Evolutionary conservation across 2,113 vertebrate species (phyloP).

Genomic region (Laterallus jamaicensis): DNA sequence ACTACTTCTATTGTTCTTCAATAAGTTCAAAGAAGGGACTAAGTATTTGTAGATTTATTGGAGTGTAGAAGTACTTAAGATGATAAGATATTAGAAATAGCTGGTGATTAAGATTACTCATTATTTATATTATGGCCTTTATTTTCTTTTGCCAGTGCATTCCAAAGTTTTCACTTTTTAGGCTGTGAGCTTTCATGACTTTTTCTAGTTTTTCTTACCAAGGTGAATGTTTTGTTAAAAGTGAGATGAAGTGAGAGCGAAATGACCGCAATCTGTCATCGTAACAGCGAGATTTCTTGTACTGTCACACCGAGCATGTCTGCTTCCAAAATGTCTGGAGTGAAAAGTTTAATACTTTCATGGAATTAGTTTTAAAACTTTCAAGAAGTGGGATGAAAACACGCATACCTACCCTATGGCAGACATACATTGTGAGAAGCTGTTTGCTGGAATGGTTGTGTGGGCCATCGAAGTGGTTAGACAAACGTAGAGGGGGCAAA

Average conservation of each 20-base stretch:
- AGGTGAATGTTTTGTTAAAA: slow-evolving; percentile 35
- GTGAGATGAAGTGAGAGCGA: background rate
- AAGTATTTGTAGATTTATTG: background rate
- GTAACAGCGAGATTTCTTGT: background rate
- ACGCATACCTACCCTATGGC: background rate
- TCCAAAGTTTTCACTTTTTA: slow-evolving; percentile 10
- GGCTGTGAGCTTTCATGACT: background rate
- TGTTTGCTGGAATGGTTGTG: background rate
- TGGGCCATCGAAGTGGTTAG: background rate
- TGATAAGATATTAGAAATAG: background rate
- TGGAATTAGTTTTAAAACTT: background rate
- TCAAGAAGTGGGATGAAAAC: background rate
- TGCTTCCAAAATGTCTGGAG: background rate
- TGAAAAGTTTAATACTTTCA: background rate
- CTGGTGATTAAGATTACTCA: background rate
- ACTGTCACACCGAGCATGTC: background rate
- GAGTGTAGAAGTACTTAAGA: background rate
- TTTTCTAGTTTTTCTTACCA: background rate
- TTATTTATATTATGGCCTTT: background rate
- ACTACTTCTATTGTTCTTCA: background rate
- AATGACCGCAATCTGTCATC: slow-evolving; percentile 29
- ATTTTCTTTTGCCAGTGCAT: background rate
- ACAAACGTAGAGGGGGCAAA: slow-evolving; percentile 14
- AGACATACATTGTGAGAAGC: background rate
- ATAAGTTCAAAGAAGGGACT: background rate